Base-by-base conservation (phyloP, 2,797 vertebrate species). In the Carapus acus region DNA sequence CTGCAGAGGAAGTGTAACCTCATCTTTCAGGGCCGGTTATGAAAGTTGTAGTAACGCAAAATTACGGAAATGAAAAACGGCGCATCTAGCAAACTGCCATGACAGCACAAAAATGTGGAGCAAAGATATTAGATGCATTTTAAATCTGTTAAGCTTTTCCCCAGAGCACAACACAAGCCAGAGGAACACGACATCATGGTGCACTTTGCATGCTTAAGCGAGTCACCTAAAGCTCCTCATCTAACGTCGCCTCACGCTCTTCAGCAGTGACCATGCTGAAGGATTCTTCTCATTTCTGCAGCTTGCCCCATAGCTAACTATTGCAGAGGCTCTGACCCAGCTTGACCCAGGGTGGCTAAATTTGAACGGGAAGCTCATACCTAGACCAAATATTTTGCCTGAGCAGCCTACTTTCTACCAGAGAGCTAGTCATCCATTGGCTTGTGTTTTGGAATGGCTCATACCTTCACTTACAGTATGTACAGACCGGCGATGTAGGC, bases 281-380 rank as follows among this genome's bases (percentile, higher is more conserved):
- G 6, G 69, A 65, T 69, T 68, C 54, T 38, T 69, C 36, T 62
- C 15, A 59, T 52, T 70, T 67, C 54, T 62, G 22, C 45, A 27
- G 27, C 43, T 61, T 48, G 33, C 45, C 34, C 17, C 0, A 9
- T 18, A 49, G 33, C 67, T 53, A 67, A 57, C 65, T 69, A 43
- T 70, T 74, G 52, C 72, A 15, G 15, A 71, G 67, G 63, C 65
- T 68, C 54, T 81, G 80, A 77, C 70, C 68, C 54, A 43, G 48
- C 49, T 53, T 77, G 70, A 72, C 66, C 73, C 9, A 16, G 16
- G 34, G 20, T 14, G 39, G 62, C 71, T 75, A 70, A 65, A 72
- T 80, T 63, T 75, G 64, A 71, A 47, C 46, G 53, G 65, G 66
- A 75, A n/a, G 62, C 55, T 78, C 66, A 71, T 70, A 62, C 51